Evolutionary conservation across 1,140 invertebrate genomes (phyloP), one percentile per base, ranked within the genome.

Genomic region (Neotoxoptera formosana): DNA sequence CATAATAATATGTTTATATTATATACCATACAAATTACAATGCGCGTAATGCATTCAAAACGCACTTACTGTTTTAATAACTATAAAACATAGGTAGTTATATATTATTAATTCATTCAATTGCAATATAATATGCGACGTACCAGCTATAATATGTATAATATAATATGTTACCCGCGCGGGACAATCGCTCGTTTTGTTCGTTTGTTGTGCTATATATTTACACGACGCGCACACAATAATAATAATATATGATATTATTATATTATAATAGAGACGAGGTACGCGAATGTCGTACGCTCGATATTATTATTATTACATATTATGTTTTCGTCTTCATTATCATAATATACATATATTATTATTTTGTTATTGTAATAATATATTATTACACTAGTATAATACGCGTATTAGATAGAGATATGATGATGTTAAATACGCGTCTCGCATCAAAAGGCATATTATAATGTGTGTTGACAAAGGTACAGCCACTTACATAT

Each of bases 171-270:
- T 67, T 67, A 67, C 30, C 11, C 60, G 30, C 60, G 60, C 60
- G 60, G n/a, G 60, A 76, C n/a, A 76, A 76, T n/a, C n/a, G 60
- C n/a, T n/a, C 30, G 60, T 76, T 76, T 76, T 76, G 60, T 76
- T 76, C 60, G 23, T 84, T 86, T 86, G 45, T 86, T 47, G 45
- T 86, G n/a, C n/a, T n/a, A n/a, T n/a, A n/a, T 86, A 47, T 86
- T 47, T 86, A 47, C 41, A n/a, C 25, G 8, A 30, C 83, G 36
- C 25, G 84, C 41, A 48, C 41, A 86, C 30, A 25, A 84, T 47
- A n/a, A n/a, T n/a, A n/a, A n/a, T n/a, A n/a, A n/a, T n/a, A n/a
- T n/a, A n/a, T n/a, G n/a, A n/a, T n/a, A n/a, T n/a, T n/a, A 47
- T 76, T 11, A n/a, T 76, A n/a, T 60, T 60, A 60, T 76, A 76